Evolutionary conservation across 2,888 invertebrate genomes (phyloP), one percentile per base, ranked within the genome.

Genomic region (Odontocolon sp.): DNA sequence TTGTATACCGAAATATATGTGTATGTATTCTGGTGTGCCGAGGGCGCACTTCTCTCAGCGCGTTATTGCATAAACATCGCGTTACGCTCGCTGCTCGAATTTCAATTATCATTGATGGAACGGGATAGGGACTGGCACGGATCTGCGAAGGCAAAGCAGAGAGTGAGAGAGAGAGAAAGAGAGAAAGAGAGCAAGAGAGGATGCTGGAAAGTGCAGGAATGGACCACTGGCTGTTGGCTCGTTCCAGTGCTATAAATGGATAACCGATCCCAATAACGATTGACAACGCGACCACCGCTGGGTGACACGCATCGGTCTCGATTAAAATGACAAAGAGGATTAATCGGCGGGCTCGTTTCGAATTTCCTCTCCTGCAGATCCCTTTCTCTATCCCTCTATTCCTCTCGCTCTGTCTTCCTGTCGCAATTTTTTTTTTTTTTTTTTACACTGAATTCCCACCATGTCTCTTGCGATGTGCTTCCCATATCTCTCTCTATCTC

Each of bases 231-330:
- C 63, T 74, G 70, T 36, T 57, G 67, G 71, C 76, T 68, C 76
- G 70, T 54, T 56, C 63, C 79, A 64, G 63, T 63, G 76, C 83
- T 79, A 84, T 84, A 80, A 86, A 86, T 86, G 86, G 85, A 87
- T 86, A 86, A 84, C 80, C 83, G 80, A 83, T 84, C 81, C 56
- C 81, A 84, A 85, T 85, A 85, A 85, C 84, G 80, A 84, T 84
- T 81, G 86, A 85, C 87, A 83, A 83, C 82, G 82, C 78, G 82
- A 77, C 80, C 79, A 82, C 80, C 82, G 79, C 77, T 78, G 78
- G 79, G 66, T 80, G 81, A 82, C 82, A 81, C 82, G 81, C 81
- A 81, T 83, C 81, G 81, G 66, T 77, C 80, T 69, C 80, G 80
- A 83, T 84, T 84, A 84, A 80, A 84, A 80, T 81, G 82, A 83